Percentiles rank a stretch among this genome's conserved stretches.
Evolutionary conservation across 2,888 invertebrate species (phyloP).

Genomic region (Steinernema carpocapsae): DNA sequence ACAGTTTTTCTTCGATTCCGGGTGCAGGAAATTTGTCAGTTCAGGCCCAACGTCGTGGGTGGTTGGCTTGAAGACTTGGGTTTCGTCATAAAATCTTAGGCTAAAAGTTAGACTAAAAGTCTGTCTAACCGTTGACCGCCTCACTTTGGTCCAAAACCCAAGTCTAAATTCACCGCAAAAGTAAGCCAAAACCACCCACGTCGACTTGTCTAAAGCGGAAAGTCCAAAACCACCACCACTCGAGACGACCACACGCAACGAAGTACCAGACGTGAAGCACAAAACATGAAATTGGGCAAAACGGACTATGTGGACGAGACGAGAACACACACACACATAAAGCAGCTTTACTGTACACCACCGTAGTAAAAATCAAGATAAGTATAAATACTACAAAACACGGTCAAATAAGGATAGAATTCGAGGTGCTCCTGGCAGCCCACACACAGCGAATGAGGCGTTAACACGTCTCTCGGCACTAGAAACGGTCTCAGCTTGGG

Average conservation of each 20-base stretch:
- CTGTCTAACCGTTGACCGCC: too few species aligned
- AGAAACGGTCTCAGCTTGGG: neutral
- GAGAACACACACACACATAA: conserved; percentile 4
- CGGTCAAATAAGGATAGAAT: too few species aligned
- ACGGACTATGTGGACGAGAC: conserved; percentile 13
- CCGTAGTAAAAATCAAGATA: conserved; percentile 21
- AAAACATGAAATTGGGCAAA: neutral
- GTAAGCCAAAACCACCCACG: conserved; percentile 21
- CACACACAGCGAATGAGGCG: conserved; percentile 23
- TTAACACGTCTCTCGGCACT: neutral
- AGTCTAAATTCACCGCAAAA: neutral
- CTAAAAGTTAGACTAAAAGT: too few species aligned
- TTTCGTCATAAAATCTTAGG: too few species aligned
- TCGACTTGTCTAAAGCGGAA: conserved; percentile 3
- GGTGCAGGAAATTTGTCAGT: neutral
- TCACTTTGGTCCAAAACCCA: neutral
- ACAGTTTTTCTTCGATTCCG: too few species aligned
- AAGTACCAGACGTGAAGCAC: conserved; percentile 8
- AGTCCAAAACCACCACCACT: conserved; percentile 6
- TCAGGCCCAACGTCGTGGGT: conserved; percentile 30
- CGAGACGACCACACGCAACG: conserved; percentile 27
- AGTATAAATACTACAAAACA: conserved; percentile 30
- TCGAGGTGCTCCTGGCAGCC: too few species aligned
- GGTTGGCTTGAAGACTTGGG: neutral
- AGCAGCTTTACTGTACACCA: conserved; percentile 35